These are phyloP conservation scores for Perithous albicinctus DNA, from an alignment of 2,888 invertebrate species.

Conservation along the genomic window DNA sequence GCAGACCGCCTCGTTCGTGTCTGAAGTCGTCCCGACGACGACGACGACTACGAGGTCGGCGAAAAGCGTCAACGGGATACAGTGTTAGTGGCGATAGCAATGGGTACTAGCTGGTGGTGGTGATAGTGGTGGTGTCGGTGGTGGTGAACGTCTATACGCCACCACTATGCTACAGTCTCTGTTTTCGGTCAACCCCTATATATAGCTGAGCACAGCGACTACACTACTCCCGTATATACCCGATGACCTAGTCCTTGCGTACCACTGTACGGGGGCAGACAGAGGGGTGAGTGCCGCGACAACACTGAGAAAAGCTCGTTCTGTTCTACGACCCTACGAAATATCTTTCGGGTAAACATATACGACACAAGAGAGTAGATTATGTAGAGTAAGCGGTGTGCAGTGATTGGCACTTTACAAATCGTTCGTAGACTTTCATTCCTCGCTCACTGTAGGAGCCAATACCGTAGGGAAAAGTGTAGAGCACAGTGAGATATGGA, in stretches of 20 bases:
- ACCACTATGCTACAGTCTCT: slow-evolving; percentile 41
- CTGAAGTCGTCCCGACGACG: slow-evolving; percentile 56
- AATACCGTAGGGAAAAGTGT: too few relatives aligned
- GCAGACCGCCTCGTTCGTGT: slow-evolving; percentile 61
- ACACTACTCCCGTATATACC: slow-evolving; percentile 29
- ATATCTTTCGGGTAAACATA: slow-evolving; percentile 28
- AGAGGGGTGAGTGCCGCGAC: background rate
- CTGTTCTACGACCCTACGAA: slow-evolving; percentile 7
- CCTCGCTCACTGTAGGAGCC: too few relatives aligned
- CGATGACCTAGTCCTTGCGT: slow-evolving; percentile 57
- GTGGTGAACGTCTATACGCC: slow-evolving; percentile 31
- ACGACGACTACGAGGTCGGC: slow-evolving; percentile 41
- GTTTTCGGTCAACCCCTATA: slow-evolving; percentile 50
- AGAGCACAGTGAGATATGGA: too few relatives aligned
- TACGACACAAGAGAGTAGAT: background rate
- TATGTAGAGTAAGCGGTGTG: background rate
- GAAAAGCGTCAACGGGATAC: slow-evolving; percentile 38
- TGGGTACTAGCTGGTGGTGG: background rate
- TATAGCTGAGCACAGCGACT: slow-evolving; percentile 29
- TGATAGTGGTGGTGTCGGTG: slow-evolving; percentile 4
- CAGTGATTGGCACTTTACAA: slow-evolving; percentile 21
- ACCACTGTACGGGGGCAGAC: background rate
- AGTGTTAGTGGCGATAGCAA: slow-evolving; percentile 31
- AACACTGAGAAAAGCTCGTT: slow-evolving; percentile 27
- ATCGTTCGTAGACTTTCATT: background rate